phyloP scores from a whole-genome alignment of 2,888 invertebrate genomes.

The Cryptocephalus primarius region DNA sequence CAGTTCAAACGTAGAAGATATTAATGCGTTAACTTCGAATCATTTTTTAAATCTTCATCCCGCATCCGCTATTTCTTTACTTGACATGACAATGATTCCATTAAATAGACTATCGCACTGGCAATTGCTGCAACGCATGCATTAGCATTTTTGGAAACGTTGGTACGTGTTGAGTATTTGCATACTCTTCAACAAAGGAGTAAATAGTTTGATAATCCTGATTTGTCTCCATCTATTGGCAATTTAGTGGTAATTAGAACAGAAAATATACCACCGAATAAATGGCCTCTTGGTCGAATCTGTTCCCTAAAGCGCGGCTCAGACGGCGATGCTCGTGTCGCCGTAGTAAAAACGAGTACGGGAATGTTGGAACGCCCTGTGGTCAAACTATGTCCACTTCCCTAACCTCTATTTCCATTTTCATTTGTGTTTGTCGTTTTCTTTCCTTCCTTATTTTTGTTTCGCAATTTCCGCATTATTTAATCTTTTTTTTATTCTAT shows the following conservation, averaged over 20 bases:
- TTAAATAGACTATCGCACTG: constrained; percentile 8
- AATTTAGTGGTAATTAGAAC: neutral
- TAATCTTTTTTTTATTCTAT: too few species aligned
- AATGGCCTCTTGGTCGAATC: neutral
- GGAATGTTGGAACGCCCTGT: neutral
- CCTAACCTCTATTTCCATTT: neutral
- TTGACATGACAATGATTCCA: neutral
- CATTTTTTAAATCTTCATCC: constrained; percentile 2
- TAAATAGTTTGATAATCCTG: constrained; percentile 5
- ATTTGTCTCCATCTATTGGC: neutral
- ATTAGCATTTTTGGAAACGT: constrained; percentile 17
- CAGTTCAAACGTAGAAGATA: neutral
- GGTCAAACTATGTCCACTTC: neutral
- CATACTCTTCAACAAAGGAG: constrained; percentile 12
- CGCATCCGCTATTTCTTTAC: neutral
- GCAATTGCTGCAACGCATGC: constrained; percentile 15
- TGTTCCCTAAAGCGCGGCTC: neutral
- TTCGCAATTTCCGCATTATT: too few species aligned
- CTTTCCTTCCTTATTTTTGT: too few species aligned
- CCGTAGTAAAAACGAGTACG: neutral
- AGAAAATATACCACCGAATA: neutral
- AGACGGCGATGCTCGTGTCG: neutral
- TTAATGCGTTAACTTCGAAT: neutral
- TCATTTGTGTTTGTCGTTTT: too few species aligned
- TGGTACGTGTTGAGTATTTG: constrained; percentile 20